These are phyloP conservation scores for Siphlonurus alternatus DNA, from an alignment of 2,888 invertebrate genomes.

Conservation along the genomic window DNA sequence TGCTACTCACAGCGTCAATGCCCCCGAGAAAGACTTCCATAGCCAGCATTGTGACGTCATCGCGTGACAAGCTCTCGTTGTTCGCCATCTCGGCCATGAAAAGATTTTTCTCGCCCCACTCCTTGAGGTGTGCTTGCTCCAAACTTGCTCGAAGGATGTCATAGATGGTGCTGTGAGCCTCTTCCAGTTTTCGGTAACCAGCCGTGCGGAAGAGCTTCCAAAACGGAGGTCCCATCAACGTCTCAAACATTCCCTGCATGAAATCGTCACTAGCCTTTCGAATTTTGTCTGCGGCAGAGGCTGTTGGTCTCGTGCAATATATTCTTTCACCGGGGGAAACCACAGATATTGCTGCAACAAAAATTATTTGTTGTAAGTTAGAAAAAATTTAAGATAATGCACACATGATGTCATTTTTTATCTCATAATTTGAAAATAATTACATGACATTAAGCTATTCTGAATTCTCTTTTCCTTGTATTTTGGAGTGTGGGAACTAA, in stretches of 20 bases:
- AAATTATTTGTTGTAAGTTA: too few species aligned
- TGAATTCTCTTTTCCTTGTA: too few species aligned
- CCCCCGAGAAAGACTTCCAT: slow-evolving; percentile 39
- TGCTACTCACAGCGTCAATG: slow-evolving; percentile 36
- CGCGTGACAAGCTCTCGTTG: slow-evolving; percentile 24
- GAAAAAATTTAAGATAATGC: slow-evolving; percentile 7
- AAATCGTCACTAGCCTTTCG: slow-evolving; percentile 30
- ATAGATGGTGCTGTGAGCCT: slow-evolving; percentile 31
- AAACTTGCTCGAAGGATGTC: slow-evolving; percentile 20
- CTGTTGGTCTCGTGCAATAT: too few species aligned
- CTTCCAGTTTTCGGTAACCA: slow-evolving; percentile 31
- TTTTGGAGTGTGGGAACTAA: too few species aligned
- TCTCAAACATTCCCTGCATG: slow-evolving; percentile 30
- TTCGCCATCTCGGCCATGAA: slow-evolving; percentile 24
- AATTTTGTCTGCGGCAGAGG: slow-evolving; percentile 25
- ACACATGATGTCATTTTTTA: background rate
- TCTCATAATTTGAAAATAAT: background rate
- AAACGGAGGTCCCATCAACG: slow-evolving; percentile 31
- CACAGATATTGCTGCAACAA: slow-evolving; percentile 32
- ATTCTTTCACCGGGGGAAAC: slow-evolving; percentile 31
- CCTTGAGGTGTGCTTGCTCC: slow-evolving; percentile 16
- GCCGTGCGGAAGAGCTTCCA: slow-evolving; percentile 32
- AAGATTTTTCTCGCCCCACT: slow-evolving; percentile 18
- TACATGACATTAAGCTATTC: too few species aligned
- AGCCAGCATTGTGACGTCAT: slow-evolving; percentile 32